A percentile compares a stretch with the other conserved stretches of the same genome.
phyloP scores from a whole-genome alignment of 2,888 invertebrate genomes.

The Nineta flava region DNA sequence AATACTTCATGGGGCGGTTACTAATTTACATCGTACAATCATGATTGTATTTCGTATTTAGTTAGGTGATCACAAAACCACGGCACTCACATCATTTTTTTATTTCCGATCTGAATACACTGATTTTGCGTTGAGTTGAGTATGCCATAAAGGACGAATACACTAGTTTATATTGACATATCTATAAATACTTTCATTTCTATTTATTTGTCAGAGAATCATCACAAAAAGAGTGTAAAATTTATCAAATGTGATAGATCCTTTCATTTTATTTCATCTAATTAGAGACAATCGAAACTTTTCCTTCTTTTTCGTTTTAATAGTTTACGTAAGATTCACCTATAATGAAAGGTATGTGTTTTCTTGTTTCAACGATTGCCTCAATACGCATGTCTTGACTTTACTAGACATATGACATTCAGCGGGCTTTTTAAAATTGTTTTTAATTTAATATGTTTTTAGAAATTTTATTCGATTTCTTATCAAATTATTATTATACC shows the following conservation, averaged over 20 bases:
- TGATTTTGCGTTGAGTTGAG: slow-evolving; percentile 5
- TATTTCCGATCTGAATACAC: neutral
- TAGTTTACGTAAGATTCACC: neutral
- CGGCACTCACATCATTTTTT: slow-evolving; percentile 3
- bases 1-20: slow-evolving; percentile 29
- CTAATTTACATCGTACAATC: slow-evolving; percentile 5
- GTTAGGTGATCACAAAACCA: neutral
- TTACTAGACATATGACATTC: neutral
- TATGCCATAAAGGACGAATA: slow-evolving; percentile 1
- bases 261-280: too few species aligned
- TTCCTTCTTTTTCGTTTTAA: too few species aligned
- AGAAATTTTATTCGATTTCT: too few species aligned
- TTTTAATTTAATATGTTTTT: too few species aligned
- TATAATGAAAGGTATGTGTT: neutral
- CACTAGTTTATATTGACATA: neutral
- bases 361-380: neutral
- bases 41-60: neutral
- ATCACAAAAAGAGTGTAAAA: too few species aligned
- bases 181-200: neutral
- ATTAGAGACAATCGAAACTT: too few species aligned
- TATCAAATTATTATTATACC: too few species aligned
- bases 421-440: neutral
- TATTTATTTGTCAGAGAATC: neutral
- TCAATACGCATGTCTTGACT: neutral
- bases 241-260: too few species aligned